Evolutionary conservation across 2,888 invertebrate species (phyloP).

Genomic region (Caenorhabditis zanzibari): DNA sequence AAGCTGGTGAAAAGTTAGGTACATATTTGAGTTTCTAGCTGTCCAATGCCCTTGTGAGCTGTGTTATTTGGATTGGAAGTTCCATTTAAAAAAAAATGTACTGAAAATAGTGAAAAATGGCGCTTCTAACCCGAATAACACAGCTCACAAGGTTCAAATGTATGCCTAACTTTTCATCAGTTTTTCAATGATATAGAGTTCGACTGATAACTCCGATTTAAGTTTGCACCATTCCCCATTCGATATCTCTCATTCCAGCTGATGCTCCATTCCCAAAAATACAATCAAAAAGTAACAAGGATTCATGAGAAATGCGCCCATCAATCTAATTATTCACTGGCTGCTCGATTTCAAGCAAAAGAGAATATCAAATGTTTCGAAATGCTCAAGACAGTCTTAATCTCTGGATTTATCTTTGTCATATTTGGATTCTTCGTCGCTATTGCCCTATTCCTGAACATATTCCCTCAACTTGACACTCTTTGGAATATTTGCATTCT

Average conservation of each 20-base stretch:
- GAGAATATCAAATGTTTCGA: constrained; percentile 46
- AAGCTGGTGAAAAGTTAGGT: no score
- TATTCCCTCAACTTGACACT: constrained; percentile 4
- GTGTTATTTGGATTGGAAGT: no score
- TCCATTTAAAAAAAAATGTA: no score
- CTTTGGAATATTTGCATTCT: constrained; percentile 19
- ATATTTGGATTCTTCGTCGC: constrained; percentile 6
- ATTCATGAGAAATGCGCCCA: constrained; percentile 12
- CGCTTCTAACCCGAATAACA: no score
- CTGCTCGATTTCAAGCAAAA: constrained; percentile 53
- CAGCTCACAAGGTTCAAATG: no score
- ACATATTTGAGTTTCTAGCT: no score
- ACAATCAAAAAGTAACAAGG: constrained; percentile 18
- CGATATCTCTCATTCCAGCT: constrained; percentile 26
- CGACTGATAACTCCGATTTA: no score
- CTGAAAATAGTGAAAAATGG: no score
- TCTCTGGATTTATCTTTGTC: constrained; percentile 9
- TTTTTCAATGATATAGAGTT: no score
- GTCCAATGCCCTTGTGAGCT: no score
- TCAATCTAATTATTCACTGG: constrained; percentile 34
- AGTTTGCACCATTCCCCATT: no score
- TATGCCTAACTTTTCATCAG: no score
- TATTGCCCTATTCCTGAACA: constrained; percentile 4
- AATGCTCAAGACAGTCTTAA: constrained; percentile 22
- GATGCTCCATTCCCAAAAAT: background rate